Conservation (phyloP, 2,888 invertebrate genomes). For the Brachyptera putata region DNA sequence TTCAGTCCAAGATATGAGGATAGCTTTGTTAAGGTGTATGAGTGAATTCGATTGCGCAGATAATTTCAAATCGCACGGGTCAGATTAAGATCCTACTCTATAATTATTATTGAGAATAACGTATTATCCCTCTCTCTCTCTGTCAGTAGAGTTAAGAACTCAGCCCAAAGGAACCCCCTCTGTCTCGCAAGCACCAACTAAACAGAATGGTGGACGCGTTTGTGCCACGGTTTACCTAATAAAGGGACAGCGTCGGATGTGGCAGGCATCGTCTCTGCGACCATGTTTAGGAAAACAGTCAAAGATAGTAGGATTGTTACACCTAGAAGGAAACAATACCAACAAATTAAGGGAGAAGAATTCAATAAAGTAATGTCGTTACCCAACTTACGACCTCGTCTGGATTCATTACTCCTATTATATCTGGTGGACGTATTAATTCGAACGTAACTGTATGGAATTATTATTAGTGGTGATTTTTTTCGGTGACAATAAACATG, state of each 20-base stretch:
- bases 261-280: conserved; percentile 97
- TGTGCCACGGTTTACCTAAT: conserved; percentile 52
- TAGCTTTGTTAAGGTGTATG: conserved; percentile 13
- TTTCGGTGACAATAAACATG: too few relatives aligned
- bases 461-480: too few relatives aligned
- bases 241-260: conserved; percentile 91
- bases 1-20: conserved; percentile 16
- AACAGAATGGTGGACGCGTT: not conserved
- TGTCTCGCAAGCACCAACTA: conserved; percentile 31
- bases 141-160: not conserved
- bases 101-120: too few relatives aligned
- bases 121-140: too few relatives aligned
- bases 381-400: too few relatives aligned
- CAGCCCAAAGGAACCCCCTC: conserved; percentile 29
- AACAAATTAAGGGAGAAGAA: conserved; percentile 24
- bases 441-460: too few relatives aligned
- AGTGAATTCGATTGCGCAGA: not conserved
- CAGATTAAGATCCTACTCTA: too few relatives aligned
- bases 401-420: too few relatives aligned
- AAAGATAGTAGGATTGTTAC: conserved; percentile 95
- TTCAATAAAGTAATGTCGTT: conserved; percentile 30
- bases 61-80: conserved; percentile 3
- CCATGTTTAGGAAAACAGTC: conserved; percentile 98
- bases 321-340: conserved; percentile 55
- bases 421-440: too few relatives aligned